A percentile compares a stretch with the other conserved stretches of the same genome.
phyloP scores from a whole-genome alignment of 2,888 invertebrate genomes.

The Eupithecia dodoneata region DNA sequence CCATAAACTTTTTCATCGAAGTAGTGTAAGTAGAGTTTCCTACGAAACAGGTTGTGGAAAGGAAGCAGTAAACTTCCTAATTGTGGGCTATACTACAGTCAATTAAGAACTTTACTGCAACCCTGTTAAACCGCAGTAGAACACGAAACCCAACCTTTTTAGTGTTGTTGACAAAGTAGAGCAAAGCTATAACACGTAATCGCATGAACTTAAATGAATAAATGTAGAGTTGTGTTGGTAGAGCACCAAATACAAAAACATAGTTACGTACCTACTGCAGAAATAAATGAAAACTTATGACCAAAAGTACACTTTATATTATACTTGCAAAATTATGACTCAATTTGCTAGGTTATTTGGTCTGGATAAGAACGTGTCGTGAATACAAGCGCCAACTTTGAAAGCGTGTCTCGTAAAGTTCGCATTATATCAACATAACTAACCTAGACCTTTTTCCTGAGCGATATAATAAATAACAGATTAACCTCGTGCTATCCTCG shows the following conservation, averaged over 20 bases:
- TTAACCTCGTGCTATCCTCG: conserved; percentile 23
- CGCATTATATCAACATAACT: conserved; percentile 17
- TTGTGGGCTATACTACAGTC: conserved; percentile 14
- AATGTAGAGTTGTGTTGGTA: not conserved
- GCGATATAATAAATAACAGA: conserved; percentile 26
- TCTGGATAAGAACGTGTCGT: conserved; percentile 18
- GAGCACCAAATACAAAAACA: not conserved
- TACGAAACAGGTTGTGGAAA: conserved; percentile 12
- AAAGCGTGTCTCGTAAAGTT: conserved; percentile 12
- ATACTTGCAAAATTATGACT: conserved; percentile 19
- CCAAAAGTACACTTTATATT: conserved; percentile 4
- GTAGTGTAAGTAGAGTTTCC: not conserved
- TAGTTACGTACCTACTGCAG: not conserved
- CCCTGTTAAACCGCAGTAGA: conserved; percentile 17
- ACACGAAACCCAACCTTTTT: conserved; percentile 17
- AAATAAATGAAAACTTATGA: conserved; percentile 12
- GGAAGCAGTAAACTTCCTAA: conserved; percentile 23
- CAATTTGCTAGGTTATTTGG: conserved; percentile 21
- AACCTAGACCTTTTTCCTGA: conserved; percentile 31
- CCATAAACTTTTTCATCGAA: not conserved
- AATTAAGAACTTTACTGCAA: conserved; percentile 35
- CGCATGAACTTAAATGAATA: conserved; percentile 6
- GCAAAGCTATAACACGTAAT: conserved; percentile 17
- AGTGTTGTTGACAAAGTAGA: conserved; percentile 26
- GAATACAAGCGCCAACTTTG: conserved; percentile 13